Percentiles rank a stretch among this genome's conserved stretches.
phyloP scores from a whole-genome alignment of 2,797 vertebrate species.

The Falco naumanni region DNA sequence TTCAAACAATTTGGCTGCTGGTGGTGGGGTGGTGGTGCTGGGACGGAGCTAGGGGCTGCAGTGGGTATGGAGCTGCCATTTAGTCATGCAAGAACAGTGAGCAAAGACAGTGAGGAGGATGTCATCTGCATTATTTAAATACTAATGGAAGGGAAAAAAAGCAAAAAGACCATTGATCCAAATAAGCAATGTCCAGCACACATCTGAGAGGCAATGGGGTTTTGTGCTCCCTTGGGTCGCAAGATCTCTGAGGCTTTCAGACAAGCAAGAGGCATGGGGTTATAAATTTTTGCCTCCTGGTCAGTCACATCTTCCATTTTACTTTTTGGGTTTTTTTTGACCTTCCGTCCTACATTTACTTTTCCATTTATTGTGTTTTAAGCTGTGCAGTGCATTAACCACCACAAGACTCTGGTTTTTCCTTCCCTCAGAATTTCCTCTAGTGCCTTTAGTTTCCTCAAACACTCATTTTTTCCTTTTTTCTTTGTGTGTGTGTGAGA shows the following conservation, averaged over 20 bases:
- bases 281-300: neutral
- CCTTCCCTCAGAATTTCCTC: neutral
- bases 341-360: neutral
- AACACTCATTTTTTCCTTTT: fast-evolving
- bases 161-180: neutral
- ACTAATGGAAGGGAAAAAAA: neutral
- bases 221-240: neutral
- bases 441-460: neutral
- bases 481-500: neutral
- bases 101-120: neutral
- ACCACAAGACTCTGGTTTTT: neutral
- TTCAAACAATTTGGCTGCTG: neutral
- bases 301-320: neutral
- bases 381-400: neutral
- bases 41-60: neutral
- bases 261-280: neutral
- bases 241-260: neutral
- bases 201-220: neutral
- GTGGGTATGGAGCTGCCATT: neutral
- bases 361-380: neutral
- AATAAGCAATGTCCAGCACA: neutral
- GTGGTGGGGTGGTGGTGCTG: neutral
- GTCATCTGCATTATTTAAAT: neutral
- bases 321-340: neutral
- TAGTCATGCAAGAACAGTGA: neutral